phyloP scores from a whole-genome alignment of 1,140 invertebrate species.

The Bombus waltoni region DNA sequence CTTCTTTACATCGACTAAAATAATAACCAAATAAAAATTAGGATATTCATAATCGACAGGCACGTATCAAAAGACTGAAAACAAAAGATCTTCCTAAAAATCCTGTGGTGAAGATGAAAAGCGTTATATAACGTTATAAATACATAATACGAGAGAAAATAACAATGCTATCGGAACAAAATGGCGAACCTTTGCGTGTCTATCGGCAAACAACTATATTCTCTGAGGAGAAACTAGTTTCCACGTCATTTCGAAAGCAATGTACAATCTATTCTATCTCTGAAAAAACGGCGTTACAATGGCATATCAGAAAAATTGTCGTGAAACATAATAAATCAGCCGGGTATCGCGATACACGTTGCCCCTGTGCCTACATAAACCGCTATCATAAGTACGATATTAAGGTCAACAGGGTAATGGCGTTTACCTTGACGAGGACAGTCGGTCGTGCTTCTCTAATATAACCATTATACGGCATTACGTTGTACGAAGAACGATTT shows the following conservation, averaged over 20 bases:
- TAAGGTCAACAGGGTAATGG: conserved; percentile 61
- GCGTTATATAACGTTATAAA: too few species aligned
- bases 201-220: neutral
- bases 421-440: conserved; percentile 51
- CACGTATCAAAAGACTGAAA: too few species aligned
- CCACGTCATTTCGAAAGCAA: neutral
- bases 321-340: conserved; percentile 20
- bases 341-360: conserved; percentile 28
- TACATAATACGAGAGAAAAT: neutral
- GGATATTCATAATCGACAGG: neutral
- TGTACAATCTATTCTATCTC: neutral
- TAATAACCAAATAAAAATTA: neutral
- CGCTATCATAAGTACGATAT: conserved; percentile 53
- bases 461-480: conserved; percentile 39
- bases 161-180: neutral
- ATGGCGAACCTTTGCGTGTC: neutral
- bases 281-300: neutral
- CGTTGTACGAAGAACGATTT: conserved; percentile 5
- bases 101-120: too few species aligned
- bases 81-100: too few species aligned
- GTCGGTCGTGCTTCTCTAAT: conserved; percentile 40
- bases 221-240: neutral
- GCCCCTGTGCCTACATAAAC: conserved; percentile 9
- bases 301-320: neutral
- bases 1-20: neutral